Conservation (phyloP, 2,113 vertebrate species). For the Plectropomus leopardus region DNA sequence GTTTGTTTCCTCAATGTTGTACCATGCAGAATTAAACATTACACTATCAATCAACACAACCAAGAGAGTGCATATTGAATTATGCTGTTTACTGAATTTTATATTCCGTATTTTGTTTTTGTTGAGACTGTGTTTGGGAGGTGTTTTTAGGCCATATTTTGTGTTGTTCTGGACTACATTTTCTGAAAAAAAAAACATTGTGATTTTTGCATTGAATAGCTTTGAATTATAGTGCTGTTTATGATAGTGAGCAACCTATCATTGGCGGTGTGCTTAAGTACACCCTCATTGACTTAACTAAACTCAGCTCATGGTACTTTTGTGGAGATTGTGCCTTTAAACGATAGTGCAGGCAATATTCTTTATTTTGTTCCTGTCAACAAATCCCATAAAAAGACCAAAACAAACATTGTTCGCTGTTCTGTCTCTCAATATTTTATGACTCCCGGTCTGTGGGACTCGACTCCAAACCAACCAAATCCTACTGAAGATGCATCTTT, state of each 20-base stretch:
- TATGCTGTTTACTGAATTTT: constrained; percentile 3
- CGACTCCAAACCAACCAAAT: background rate
- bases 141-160: background rate
- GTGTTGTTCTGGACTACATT: background rate
- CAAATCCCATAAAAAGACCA: background rate
- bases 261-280: background rate
- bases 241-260: background rate
- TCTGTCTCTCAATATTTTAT: background rate
- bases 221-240: background rate
- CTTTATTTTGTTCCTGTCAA: background rate
- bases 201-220: background rate
- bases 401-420: background rate
- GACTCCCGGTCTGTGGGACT: background rate
- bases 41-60: background rate
- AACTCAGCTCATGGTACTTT: background rate
- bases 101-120: background rate
- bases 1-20: constrained; percentile 13
- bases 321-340: background rate
- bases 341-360: background rate
- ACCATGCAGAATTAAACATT: constrained; percentile 10
- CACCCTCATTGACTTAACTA: background rate
- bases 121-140: background rate
- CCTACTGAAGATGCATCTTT: background rate
- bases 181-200: background rate
- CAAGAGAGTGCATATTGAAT: constrained; percentile 8